Evolutionary conservation across 30 jellyfish, hydroid and myxozoan genomes (phyloP), one percentile per base, ranked within the genome.

Genomic region (Catostylus mosaicus): DNA sequence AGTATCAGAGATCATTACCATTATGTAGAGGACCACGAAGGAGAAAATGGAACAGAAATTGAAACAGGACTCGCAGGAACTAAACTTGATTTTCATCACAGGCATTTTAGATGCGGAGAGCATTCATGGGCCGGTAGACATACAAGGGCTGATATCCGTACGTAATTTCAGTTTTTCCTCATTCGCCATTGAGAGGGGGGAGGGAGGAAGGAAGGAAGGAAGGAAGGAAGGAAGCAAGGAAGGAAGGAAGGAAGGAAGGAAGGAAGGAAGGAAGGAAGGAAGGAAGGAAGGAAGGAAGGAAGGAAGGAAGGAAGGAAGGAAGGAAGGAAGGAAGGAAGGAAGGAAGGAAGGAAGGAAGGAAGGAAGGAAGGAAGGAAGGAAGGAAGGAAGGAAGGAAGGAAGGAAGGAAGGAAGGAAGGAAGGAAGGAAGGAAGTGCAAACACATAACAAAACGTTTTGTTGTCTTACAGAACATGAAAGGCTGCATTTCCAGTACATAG

Each of bases 391-490:
- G 54, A 40, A 40, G 54, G 54, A 14, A 40, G 54, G 54, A 40
- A 40, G 54, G 14, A 40, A 40, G 7, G 7, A 14, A 40, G 54
- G 54, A 5, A 40, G 54, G 54, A 40, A 7, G 14, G 14, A 14
- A 40, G 54, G 54, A 14, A 40, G 54, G 33, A 45, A 14, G 10
- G 30, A 10, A 30, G 24, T n/a, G n/a, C n/a, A n/a, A n/a, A n/a
- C n/a, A n/a, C n/a, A n/a, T n/a, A n/a, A n/a, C n/a, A n/a, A n/a
- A n/a, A n/a, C n/a, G 8, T 69, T 31, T 69, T 50, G 63, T 57
- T 65, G 26, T 34, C 1, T 77, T 52, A 11, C 74, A 87, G 96
- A 62, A 19, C 54, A 40, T 38, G 91, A 67, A 36, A 23, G 23
- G 4, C 27, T 75, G 75, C 11, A 10, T 47, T 16, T 43, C 9